A percentile compares a stretch with the other conserved stretches of the same genome.
phyloP scores from a whole-genome alignment of 2,888 invertebrate genomes.

The Tetranychus piercei region DNA sequence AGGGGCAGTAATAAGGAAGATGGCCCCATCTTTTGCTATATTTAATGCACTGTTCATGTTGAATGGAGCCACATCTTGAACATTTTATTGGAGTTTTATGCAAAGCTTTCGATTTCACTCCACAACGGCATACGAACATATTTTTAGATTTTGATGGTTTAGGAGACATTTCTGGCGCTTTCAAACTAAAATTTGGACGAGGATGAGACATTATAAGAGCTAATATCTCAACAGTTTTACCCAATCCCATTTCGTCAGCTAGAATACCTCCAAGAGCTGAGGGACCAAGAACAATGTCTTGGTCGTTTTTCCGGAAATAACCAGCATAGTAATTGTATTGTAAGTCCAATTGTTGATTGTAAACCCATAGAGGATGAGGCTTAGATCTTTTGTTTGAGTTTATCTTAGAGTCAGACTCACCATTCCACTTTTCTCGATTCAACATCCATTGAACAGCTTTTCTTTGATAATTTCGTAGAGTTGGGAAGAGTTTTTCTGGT shows the following conservation, averaged over 20 bases:
- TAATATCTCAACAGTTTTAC: slow-evolving; percentile 57
- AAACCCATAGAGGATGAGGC: slow-evolving; percentile 31
- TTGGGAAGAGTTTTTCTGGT: slow-evolving; percentile 32
- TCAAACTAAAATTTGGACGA: not conserved
- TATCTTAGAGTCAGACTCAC: not conserved
- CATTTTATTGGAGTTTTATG: slow-evolving; percentile 33
- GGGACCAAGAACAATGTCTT: not conserved
- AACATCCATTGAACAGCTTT: slow-evolving; percentile 52
- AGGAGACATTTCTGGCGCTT: not conserved
- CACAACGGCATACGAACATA: slow-evolving; percentile 21
- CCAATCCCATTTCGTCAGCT: slow-evolving; percentile 63
- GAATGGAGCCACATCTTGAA: slow-evolving; percentile 40
- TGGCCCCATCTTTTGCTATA: slow-evolving; percentile 31
- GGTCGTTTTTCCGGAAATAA: slow-evolving; percentile 14
- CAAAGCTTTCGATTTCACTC: slow-evolving; percentile 19
- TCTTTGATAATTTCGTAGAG: slow-evolving; percentile 45
- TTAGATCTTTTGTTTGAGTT: not conserved
- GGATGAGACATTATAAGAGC: slow-evolving; percentile 45
- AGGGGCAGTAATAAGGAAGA: slow-evolving; percentile 44
- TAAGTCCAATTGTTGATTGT: slow-evolving; percentile 29
- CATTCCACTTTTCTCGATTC: slow-evolving; percentile 36
- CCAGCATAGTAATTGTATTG: slow-evolving; percentile 38
- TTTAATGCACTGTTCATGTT: slow-evolving; percentile 47
- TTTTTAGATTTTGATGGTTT: not conserved
- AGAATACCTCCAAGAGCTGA: slow-evolving; percentile 48